Evolutionary conservation across 2,113 vertebrate species (phyloP).

Genomic region (Nothocercus nigrocapillus): DNA sequence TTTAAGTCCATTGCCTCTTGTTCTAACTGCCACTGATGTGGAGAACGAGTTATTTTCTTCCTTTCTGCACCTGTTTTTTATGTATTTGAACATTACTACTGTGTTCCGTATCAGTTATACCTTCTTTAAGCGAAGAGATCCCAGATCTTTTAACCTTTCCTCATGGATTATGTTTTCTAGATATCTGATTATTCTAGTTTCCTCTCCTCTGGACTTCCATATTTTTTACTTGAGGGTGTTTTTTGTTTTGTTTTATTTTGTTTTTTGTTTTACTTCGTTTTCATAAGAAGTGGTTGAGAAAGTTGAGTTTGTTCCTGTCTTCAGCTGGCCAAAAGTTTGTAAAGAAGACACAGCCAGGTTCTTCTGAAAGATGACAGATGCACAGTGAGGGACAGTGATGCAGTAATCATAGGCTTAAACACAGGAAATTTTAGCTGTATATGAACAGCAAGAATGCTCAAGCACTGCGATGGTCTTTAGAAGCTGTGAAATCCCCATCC

Average conservation of each 20-base stretch:
- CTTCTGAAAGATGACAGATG: background rate
- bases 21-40: background rate
- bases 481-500: background rate
- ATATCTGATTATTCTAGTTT: background rate
- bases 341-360: background rate
- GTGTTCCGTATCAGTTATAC: background rate
- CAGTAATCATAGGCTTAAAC: background rate
- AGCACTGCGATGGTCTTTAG: background rate
- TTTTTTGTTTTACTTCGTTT: background rate
- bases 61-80: background rate
- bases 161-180: background rate
- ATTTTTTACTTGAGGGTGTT: background rate
- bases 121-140: background rate
- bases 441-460: background rate
- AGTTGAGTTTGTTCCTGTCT: background rate
- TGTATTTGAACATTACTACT: background rate
- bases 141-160: background rate
- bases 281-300: background rate
- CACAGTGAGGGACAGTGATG: background rate
- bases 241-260: no score
- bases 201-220: background rate
- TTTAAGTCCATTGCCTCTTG: background rate
- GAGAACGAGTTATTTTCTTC: background rate
- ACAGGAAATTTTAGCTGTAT: background rate
- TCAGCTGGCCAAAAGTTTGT: accelerated